phyloP scores from a whole-genome alignment of 2,113 vertebrate species.

The Mustelus asterias region DNA sequence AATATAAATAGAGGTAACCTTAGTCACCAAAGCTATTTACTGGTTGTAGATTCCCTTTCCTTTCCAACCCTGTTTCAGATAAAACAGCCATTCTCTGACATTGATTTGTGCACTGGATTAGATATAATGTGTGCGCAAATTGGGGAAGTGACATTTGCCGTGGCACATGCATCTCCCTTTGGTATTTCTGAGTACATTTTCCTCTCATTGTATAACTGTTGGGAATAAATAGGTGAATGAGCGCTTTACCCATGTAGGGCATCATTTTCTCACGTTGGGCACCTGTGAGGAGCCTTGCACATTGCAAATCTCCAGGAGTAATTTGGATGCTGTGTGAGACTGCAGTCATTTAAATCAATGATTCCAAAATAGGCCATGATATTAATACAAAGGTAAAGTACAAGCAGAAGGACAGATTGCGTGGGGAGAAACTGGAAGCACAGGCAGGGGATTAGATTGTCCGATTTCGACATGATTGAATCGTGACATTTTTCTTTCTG shows the following conservation, averaged over 20 bases:
- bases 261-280: not conserved
- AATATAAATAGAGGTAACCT: not conserved
- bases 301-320: not conserved
- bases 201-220: not conserved
- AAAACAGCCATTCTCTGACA: not conserved
- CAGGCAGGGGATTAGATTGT: too few species aligned
- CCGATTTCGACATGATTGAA: too few species aligned
- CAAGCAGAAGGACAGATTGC: too few species aligned
- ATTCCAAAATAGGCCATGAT: not conserved
- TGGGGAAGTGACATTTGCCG: not conserved
- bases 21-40: not conserved
- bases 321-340: not conserved
- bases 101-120: not conserved
- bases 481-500: too few species aligned
- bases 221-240: not conserved
- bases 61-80: not conserved
- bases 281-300: not conserved
- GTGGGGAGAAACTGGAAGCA: too few species aligned
- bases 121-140: not conserved
- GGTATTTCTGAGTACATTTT: not conserved
- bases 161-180: not conserved
- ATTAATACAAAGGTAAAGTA: too few species aligned
- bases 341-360: not conserved
- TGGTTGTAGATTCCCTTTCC: not conserved
- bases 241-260: not conserved